A percentile compares a stretch with the other conserved stretches of the same genome.
Evolutionary conservation across 1,140 invertebrate species (phyloP).

Genomic region (Bombyx mandarina): DNA sequence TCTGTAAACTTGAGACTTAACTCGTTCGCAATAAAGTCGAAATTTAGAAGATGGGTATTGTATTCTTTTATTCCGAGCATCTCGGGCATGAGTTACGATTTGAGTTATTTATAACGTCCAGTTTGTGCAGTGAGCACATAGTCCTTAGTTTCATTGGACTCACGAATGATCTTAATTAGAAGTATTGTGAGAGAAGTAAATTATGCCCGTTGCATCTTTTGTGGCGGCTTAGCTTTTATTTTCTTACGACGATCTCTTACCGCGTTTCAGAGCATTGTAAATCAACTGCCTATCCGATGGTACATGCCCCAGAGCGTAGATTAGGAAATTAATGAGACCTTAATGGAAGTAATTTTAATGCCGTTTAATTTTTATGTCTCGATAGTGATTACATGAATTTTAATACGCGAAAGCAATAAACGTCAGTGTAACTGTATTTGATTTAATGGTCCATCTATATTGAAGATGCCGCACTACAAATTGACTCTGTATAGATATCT

Average conservation of each 20-base stretch:
- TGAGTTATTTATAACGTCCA: conserved; percentile 64
- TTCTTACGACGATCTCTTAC: conserved; percentile 1
- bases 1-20: conserved; percentile 32
- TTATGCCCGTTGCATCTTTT: conserved; percentile 45
- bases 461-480: conserved; percentile 29
- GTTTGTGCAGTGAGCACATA: conserved; percentile 56
- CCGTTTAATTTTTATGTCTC: conserved; percentile 49
- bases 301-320: conserved; percentile 47
- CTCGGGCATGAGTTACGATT: conserved; percentile 54
- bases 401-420: conserved; percentile 47
- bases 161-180: conserved; percentile 69
- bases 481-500: conserved; percentile 22
- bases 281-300: conserved; percentile 46
- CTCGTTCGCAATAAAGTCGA: conserved; percentile 20
- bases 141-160: conserved; percentile 49
- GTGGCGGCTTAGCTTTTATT: conserved; percentile 14
- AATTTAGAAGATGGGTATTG: conserved; percentile 12
- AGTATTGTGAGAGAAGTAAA: conserved; percentile 62
- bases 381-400: conserved; percentile 51
- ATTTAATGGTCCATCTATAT: conserved; percentile 30
- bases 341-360: conserved; percentile 56
- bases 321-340: conserved; percentile 59
- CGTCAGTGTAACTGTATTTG: conserved; percentile 34
- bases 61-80: conserved; percentile 35
- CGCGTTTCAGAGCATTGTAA: conserved; percentile 29